A percentile compares a stretch with the other conserved stretches of the same genome.
Evolutionary conservation across 1,140 invertebrate species (phyloP).

Genomic region (Nymphalis io): DNA sequence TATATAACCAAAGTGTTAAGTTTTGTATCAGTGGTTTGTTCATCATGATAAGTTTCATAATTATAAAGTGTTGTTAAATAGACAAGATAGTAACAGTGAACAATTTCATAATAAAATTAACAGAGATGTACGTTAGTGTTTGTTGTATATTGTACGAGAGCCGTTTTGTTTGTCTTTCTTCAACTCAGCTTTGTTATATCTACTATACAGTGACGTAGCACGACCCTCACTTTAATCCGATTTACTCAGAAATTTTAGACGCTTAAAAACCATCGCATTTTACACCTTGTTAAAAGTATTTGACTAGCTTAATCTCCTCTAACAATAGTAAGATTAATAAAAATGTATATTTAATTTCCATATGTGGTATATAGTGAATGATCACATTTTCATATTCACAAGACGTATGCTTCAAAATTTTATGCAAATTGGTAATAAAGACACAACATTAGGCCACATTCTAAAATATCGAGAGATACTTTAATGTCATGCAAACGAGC

Average conservation of each 20-base stretch:
- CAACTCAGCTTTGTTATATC: constrained; percentile 4
- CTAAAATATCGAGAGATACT: constrained; percentile 47
- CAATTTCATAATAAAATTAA: not conserved
- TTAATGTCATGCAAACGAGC: constrained; percentile 57
- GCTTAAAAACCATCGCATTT: constrained; percentile 7
- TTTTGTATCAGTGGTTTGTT: not conserved
- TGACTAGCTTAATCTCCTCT: constrained; percentile 12
- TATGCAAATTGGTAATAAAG: constrained; percentile 24
- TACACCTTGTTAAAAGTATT: constrained; percentile 10
- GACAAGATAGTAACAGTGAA: not conserved
- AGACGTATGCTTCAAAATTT: not conserved
- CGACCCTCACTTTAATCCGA: constrained; percentile 31
- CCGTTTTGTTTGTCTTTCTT: constrained; percentile 22
- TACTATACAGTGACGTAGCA: not conserved
- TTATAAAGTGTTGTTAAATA: not conserved
- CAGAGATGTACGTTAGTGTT: not conserved
- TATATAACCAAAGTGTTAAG: not conserved
- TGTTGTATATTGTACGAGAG: not conserved
- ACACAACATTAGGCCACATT: constrained; percentile 25
- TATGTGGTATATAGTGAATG: not conserved
- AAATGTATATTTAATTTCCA: not conserved
- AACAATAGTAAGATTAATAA: not conserved
- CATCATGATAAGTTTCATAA: no score
- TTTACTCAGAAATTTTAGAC: constrained; percentile 22
- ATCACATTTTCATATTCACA: not conserved